phyloP scores from a whole-genome alignment of 2,797 vertebrate genomes.

The Tolypeutes matacus region DNA sequence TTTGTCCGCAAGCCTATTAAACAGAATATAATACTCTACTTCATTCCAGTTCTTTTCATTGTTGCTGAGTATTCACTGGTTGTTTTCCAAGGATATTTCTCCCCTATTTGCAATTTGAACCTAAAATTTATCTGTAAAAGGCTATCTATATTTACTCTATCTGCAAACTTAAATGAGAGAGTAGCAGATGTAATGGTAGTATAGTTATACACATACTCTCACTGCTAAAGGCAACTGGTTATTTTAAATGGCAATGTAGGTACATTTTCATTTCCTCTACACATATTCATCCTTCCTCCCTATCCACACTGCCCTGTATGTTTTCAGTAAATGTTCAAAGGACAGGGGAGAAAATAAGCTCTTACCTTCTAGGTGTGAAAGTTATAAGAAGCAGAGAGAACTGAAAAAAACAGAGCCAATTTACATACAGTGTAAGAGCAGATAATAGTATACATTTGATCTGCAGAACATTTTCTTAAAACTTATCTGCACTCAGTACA shows the following conservation, averaged over 20 bases:
- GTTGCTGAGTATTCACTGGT: conserved; percentile 72
- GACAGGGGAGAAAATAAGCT: not conserved
- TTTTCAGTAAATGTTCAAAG: conserved; percentile 48
- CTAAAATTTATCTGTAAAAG: conserved; percentile 59
- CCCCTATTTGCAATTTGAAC: conserved; percentile 29
- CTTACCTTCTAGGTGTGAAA: conserved; percentile 18
- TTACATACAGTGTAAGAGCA: not conserved
- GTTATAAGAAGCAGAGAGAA: conserved; percentile 37
- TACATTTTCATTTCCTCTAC: conserved; percentile 16
- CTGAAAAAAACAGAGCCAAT: conserved; percentile 22
- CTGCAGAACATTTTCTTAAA: conserved; percentile 25
- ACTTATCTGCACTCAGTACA: not conserved
- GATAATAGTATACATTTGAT: not conserved
- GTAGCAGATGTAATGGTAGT: not conserved
- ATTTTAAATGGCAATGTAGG: not conserved
- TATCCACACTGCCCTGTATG: not conserved
- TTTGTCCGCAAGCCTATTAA: conserved; percentile 71
- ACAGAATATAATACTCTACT: conserved; percentile 73
- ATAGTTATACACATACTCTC: not conserved
- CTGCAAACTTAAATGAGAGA: not conserved
- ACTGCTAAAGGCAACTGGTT: not conserved
- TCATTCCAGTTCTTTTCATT: conserved; percentile 73
- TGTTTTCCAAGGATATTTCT: conserved; percentile 66
- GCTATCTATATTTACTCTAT: not conserved
- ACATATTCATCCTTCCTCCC: not conserved